Evolutionary conservation across 2,888 invertebrate species (phyloP), one percentile per base, ranked within the genome.

Genomic region (Blastobasis adustella): DNA sequence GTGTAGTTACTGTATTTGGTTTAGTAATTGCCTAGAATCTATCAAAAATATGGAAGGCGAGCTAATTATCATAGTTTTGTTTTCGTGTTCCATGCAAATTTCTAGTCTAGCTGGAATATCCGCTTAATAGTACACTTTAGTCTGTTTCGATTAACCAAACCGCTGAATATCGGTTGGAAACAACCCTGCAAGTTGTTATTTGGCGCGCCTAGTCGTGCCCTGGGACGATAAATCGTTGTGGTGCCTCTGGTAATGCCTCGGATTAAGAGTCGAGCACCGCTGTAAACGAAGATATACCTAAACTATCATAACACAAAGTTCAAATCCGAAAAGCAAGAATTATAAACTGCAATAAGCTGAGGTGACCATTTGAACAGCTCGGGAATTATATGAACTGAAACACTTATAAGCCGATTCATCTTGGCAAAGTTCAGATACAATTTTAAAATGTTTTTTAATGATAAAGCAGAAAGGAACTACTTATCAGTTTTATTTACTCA

Each of bases 251-350:
- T 71, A 78, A 81, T 77, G 69, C 78, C 64, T 50, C 49, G 74
- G 76, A 79, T 82, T 82, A 82, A 70, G 66, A 71, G 70, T 67
- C 70, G 72, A 74, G 73, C 69, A 70, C 67, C 66, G 67, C 60
- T 57, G 69, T 73, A 70, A 77, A 72, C 72, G 63, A 59, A 67
- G 70, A 66, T 71, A 78, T 76, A 71, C 71, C 23, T 3, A 23
- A 1, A 78, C 78, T 73, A 78, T 73, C 59, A 63, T 41, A 65
- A 57, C 64, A 63, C 58, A 62, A 57, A 60, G 54, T 66, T 63
- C 56, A 58, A 62, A 62, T 61, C 60, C 61, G 60, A 23, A 23
- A 2, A 23, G 23, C 23, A 23, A 23, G 23, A 23, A 23, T 23
- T 23, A 23, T 23, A 23, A 23, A 23, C 23, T 23, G 23, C 23